Percentiles rank a stretch among this genome's conserved stretches.
Evolutionary conservation across 2,888 invertebrate genomes (phyloP).

Genomic region (Oxystoma pomonae): DNA sequence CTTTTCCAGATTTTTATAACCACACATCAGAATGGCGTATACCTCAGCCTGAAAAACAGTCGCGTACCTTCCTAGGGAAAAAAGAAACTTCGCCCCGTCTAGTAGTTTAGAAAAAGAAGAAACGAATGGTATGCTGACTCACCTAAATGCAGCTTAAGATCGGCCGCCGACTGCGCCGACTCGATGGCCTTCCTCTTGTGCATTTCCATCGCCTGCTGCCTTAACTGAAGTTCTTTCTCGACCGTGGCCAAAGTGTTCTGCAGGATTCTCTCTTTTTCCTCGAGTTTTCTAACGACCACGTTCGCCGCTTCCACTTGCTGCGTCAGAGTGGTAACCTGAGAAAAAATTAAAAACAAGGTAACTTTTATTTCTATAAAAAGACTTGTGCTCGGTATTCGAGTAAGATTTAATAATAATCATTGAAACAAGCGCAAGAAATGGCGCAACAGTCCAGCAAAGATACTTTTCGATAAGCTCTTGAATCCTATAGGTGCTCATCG

Average conservation of each 20-base stretch:
- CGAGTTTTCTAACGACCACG: slow-evolving; percentile 86
- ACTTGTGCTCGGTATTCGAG: too few species aligned
- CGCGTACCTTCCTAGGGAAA: too few species aligned
- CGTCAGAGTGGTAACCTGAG: slow-evolving; percentile 39
- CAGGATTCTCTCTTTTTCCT: slow-evolving; percentile 92
- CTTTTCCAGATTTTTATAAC: too few species aligned
- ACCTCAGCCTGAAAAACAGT: too few species aligned
- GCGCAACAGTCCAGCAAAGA: too few species aligned
- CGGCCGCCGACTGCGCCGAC: slow-evolving; percentile 94
- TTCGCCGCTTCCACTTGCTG: slow-evolving; percentile 85
- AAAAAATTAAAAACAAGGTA: background rate
- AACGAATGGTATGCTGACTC: slow-evolving; percentile 24
- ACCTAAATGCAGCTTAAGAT: slow-evolving; percentile 92
- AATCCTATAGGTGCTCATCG: too few species aligned
- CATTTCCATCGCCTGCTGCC: slow-evolving; percentile 97
- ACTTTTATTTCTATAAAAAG: background rate
- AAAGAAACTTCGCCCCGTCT: background rate
- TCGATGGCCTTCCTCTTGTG: slow-evolving; percentile 97
- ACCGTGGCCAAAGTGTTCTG: slow-evolving; percentile 89
- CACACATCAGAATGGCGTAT: too few species aligned
- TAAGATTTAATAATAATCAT: too few species aligned
- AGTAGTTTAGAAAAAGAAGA: background rate
- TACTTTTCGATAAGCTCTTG: too few species aligned
- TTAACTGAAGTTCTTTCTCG: slow-evolving; percentile 87
- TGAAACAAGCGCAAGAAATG: too few species aligned